Base-by-base conservation (phyloP, 2,888 invertebrate genomes). In the Amorpha juglandis region DNA sequence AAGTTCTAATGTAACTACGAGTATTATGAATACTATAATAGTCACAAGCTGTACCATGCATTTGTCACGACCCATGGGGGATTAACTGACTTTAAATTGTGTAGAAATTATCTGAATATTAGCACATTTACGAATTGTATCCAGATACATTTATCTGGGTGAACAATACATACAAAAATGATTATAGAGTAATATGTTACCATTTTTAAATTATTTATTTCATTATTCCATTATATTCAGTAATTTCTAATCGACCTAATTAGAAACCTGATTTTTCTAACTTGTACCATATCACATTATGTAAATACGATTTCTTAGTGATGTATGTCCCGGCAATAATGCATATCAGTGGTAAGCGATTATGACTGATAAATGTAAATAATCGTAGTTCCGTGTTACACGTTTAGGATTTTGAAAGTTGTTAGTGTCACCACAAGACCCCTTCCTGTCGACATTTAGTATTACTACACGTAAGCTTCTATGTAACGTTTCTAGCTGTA, bases 271-370 rank as follows among this genome's bases (percentile, higher is more conserved):
- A 19, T 35, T 51, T 27, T 33, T 50, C 63, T 48, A 63, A 48
- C 47, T 48, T 33, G 51, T 63, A 82, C 80, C 84, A 83, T 84
- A 84, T 81, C 83, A 63, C 63, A 79, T 76, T 11, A 78, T 87
- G 87, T 87, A 86, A 81, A 86, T 84, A 83, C 71, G 73, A 75
- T 58, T 16, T 58, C 72, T 70, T 75, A 86, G 89, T 84, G 86
- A 88, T 87, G 84, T 63, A 63, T 58, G 51, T 84, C 90, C 92
- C 92, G 92, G 92, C 92, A 91, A 91, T 88, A 87, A 92, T 91
- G 92, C 91, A 89, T 90, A 91, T 92, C 91, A 87, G 86, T 79
- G 72, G 70, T 74, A 71, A 70, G 78, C 78, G 73, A 83, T 81
- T 81, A 86, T 75, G 91, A 91, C 91, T 89, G 91, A 90, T 87